A percentile compares a stretch with the other conserved stretches of the same genome.
phyloP scores from a whole-genome alignment of 2,113 vertebrate genomes.

The Carassius gibelio region DNA sequence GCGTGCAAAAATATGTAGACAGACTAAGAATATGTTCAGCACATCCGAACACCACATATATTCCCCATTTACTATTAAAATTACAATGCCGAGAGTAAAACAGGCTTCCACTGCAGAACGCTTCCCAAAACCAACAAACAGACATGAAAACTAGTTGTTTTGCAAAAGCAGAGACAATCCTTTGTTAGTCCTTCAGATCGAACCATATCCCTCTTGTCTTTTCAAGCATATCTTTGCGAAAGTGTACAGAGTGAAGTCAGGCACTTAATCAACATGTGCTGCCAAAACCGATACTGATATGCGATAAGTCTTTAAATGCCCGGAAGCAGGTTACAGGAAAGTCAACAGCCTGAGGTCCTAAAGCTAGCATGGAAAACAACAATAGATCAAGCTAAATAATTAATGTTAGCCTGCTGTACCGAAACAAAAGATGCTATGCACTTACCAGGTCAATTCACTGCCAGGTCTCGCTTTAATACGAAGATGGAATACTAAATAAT shows the following conservation, averaged over 20 bases:
- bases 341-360: not conserved
- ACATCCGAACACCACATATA: not conserved
- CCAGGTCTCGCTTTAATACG: conserved; percentile 49
- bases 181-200: conserved; percentile 13
- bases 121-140: conserved; percentile 16
- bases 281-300: conserved; percentile 2
- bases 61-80: not conserved
- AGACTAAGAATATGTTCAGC: not conserved
- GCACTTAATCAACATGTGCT: not conserved
- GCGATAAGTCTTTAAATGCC: not conserved
- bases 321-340: not conserved
- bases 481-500: conserved; percentile 48
- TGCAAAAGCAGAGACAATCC: not conserved
- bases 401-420: not conserved
- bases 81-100: not conserved
- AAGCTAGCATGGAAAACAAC: not conserved
- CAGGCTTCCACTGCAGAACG: not conserved
- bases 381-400: not conserved
- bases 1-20: not conserved
- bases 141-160: conserved; percentile 21
- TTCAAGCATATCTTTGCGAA: conserved; percentile 13
- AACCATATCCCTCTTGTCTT: not conserved
- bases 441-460: conserved; percentile 45
- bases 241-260: not conserved
- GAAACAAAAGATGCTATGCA: conserved; percentile 2